Base-by-base conservation (phyloP, 2,888 invertebrate species). In the Achlya flavicornis region DNA sequence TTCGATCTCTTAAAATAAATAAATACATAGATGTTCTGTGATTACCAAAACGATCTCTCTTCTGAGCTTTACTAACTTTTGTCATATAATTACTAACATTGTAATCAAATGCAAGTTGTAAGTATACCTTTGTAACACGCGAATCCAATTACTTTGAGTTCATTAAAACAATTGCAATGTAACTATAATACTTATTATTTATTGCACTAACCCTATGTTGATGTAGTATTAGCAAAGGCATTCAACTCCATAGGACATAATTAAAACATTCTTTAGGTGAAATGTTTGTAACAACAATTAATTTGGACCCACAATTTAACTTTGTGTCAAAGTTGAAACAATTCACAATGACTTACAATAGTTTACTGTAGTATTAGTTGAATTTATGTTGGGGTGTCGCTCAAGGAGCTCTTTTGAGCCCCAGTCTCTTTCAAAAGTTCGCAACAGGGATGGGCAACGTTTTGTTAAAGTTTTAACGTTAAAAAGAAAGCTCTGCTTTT, bases 401-500 rank as follows among this genome's bases (percentile, higher is more conserved):
- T 33, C 67, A 67, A 64, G 68, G 67, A 62, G 64, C 66, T 46
- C 63, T 70, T 66, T 68, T 67, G 64, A 64, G 75, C 61, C 67
- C 73, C 58, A 64, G 63, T 69, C 67, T 72, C 70, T 72, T 69
- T 67, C 62, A 71, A 74, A 75, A 69, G 75, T 74, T 59, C 69
- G 48, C 66, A 66, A 67, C 67, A 72, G 70, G 68, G 66, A 66
- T 62, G 62, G 60, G 59, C 53, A 53, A 19, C 71, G 74, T 78
- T 78, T 76, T 75, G 77, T 74, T 75, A 68, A 80, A 80, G 72
- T 79, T 78, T 74, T 68, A 73, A 74, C 70, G 75, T 75, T 78
- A 77, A 83, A 84, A 83, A 78, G 79, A 79, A 82, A 86, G 81
- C 80, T 78, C 73, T 58, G 73, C 78, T 77, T 83, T 81, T 79